These are phyloP conservation scores for Trematocara nigrifrons DNA, from an alignment of 2,113 vertebrate genomes.

Conservation along the genomic window DNA sequence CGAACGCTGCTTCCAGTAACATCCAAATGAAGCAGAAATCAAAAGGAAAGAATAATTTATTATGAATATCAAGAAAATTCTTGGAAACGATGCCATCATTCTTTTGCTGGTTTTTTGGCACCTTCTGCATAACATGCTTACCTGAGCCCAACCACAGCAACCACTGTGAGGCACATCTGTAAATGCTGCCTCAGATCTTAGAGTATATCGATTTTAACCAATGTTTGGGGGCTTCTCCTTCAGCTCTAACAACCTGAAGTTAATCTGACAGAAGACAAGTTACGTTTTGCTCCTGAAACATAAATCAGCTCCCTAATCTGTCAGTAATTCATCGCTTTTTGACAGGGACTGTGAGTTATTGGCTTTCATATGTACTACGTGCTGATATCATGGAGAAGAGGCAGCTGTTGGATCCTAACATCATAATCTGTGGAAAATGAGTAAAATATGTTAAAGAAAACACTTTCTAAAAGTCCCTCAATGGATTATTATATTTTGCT, in stretches of 20 bases:
- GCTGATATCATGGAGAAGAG: neutral
- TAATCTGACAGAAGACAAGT: neutral
- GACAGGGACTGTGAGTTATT: conserved; percentile 3
- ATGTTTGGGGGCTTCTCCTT: neutral
- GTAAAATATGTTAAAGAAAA: neutral
- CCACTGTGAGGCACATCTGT: neutral
- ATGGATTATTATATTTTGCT: neutral
- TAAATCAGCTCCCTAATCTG: conserved; percentile 35
- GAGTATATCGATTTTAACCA: neutral
- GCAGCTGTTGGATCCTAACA: conserved; percentile 31
- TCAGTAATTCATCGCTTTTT: conserved; percentile 10
- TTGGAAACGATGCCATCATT: neutral
- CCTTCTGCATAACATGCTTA: neutral
- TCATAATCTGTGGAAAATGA: neutral
- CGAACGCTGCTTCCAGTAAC: neutral
- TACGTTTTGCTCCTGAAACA: neutral
- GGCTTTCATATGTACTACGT: neutral
- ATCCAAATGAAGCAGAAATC: neutral
- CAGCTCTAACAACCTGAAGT: neutral
- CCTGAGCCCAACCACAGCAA: neutral
- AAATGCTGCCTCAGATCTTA: neutral
- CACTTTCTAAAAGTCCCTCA: neutral
- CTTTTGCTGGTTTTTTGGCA: neutral
- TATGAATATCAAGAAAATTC: neutral
- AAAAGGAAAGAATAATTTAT: neutral